Evolutionary conservation across 2,113 vertebrate species (phyloP).

Genomic region (Scomber japonicus): DNA sequence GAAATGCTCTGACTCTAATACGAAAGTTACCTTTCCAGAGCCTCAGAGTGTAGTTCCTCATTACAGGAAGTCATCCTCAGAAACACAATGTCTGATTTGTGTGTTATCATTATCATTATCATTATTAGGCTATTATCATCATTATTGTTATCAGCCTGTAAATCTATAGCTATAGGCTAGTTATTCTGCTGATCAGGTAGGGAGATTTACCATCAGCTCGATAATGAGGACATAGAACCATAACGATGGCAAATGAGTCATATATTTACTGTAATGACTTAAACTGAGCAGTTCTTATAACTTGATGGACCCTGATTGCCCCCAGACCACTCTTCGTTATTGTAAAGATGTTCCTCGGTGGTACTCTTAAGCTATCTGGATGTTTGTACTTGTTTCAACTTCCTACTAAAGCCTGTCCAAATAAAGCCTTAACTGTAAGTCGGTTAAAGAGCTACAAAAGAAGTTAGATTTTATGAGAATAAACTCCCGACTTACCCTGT

Average conservation of each 20-base stretch:
- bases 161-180: background rate
- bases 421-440: background rate
- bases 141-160: background rate
- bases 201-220: background rate
- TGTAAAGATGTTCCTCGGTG: no score
- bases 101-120: no score
- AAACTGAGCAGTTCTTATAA: background rate
- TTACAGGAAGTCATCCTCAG: no score
- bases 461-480: background rate
- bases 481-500: slow-evolving; percentile 67
- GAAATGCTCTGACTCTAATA: no score
- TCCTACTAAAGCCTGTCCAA: background rate
- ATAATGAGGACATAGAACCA: background rate
- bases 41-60: no score
- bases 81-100: no score
- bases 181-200: background rate
- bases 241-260: slow-evolving; percentile 2
- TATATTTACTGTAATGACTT: background rate
- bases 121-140: no score
- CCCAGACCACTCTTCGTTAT: background rate
- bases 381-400: background rate
- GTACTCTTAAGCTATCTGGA: background rate
- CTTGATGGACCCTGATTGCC: background rate
- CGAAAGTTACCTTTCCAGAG: no score
- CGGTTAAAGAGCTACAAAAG: background rate